These are phyloP conservation scores for Balanococcus diminutus DNA, from an alignment of 2,888 invertebrate genomes.

Conservation along the genomic window DNA sequence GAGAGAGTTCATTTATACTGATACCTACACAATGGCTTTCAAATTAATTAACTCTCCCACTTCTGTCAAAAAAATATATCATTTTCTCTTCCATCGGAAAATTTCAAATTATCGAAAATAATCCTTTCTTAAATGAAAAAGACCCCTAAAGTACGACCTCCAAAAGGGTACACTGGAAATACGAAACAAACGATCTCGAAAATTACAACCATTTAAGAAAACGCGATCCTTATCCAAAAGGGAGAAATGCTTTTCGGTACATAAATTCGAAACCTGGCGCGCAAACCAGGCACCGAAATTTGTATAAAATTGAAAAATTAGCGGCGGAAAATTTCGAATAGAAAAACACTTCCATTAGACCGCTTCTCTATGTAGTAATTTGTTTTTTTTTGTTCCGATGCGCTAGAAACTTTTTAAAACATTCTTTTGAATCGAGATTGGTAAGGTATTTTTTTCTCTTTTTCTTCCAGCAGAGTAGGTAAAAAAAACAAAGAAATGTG, in stretches of 20 bases:
- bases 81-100: no score
- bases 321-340: neutral
- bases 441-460: neutral
- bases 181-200: neutral
- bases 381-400: slow-evolving; percentile 10
- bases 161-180: neutral
- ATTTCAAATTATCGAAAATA: no score
- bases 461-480: neutral
- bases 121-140: no score
- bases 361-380: neutral
- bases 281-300: neutral
- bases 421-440: slow-evolving; percentile 10
- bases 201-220: neutral
- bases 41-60: no score
- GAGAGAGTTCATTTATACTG: no score
- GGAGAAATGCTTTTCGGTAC: neutral
- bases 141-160: no score
- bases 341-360: slow-evolving; percentile 35
- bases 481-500: neutral
- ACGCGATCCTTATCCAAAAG: neutral
- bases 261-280: neutral
- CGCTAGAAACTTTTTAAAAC: slow-evolving; percentile 8
- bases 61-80: no score
- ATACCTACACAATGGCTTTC: no score
- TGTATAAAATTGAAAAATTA: slow-evolving; percentile 39